Evolutionary conservation across 1,140 invertebrate species (phyloP), one percentile per base, ranked within the genome.

Genomic region (Melitaea cinxia): DNA sequence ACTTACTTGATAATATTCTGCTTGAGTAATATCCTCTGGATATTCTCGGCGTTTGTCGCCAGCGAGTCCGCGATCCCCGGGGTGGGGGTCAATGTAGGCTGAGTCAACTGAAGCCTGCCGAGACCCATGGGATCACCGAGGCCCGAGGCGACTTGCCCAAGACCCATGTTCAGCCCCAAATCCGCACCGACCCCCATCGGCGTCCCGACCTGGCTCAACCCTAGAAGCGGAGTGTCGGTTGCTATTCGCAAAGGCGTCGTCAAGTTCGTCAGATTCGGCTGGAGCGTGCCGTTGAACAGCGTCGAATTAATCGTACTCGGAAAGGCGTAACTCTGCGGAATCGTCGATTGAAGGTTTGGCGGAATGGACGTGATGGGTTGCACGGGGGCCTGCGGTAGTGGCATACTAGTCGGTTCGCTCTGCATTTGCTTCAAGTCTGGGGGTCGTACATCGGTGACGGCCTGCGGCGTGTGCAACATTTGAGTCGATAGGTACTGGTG

Each of bases 1-100:
- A n/a, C 84, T 89, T 30, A 92, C 91, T 88, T 91, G 63, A 88
- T 90, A 64, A 91, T 89, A 76, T 91, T 91, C 68, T 91, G 91
- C 56, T 91, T 91, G 14, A 91, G 69, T 37, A 92, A 58, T 88
- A 92, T 91, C 72, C 88, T 75, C 57, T 91, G 89, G 30, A 91
- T 86, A 58, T 91, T 91, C 56, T 91, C 89, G 7, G 84, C 81
- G 42, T 89, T 91, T n/a, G n/a, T n/a, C 5, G 87, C 75, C 59
- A 87, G 33, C 5, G 73, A 57, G n/a, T 84, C 83, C 0, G 52
- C 75, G 1, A 76, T 69, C n/a, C 58, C 73, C 6, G 79, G 75
- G 0, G 75, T 75, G 1, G 81, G 77, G 7, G 77, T 78, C n/a
- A 80, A 58, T 0, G 71, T 68, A 7, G 73, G 75, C 45, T 80